Conservation (phyloP, 2,113 vertebrate species). For the Periophthalmodon schlosseri region DNA sequence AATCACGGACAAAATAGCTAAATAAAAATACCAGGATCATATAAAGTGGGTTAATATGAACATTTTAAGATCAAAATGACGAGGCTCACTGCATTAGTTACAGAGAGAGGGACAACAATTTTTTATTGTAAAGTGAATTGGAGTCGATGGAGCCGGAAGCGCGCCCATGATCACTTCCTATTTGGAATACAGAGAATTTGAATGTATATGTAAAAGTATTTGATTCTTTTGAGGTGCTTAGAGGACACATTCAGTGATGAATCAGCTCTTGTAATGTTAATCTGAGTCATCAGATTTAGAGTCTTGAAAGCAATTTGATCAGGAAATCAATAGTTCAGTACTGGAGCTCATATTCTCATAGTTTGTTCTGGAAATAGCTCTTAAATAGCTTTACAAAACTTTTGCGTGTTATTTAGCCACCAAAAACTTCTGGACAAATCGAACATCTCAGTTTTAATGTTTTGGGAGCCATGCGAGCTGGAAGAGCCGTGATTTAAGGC, state of each 20-base stretch:
- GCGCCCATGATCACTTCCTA: too few species aligned
- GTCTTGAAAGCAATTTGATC: constrained; percentile 20
- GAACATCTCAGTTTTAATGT: constrained; percentile 4
- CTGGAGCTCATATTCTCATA: constrained; percentile 20
- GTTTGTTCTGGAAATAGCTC: constrained; percentile 9
- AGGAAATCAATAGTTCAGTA: constrained; percentile 29
- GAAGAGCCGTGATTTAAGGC: constrained; percentile 16
- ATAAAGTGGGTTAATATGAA: too few species aligned
- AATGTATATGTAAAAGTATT: background rate
- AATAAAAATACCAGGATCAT: too few species aligned
- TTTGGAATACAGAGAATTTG: too few species aligned
- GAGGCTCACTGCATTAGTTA: too few species aligned
- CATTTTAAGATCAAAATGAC: too few species aligned
- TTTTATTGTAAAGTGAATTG: too few species aligned
- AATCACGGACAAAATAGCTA: too few species aligned
- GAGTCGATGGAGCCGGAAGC: too few species aligned
- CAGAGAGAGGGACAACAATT: too few species aligned
- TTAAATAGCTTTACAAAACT: background rate
- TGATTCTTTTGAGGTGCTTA: background rate
- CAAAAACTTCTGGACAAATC: background rate
- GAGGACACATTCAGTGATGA: background rate
- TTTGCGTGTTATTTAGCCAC: background rate
- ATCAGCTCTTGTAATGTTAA: background rate
- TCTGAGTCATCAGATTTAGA: constrained; percentile 14
- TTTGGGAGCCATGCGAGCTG: background rate